phyloP scores from a whole-genome alignment of 2,888 invertebrate species.

The Andrena camellia region DNA sequence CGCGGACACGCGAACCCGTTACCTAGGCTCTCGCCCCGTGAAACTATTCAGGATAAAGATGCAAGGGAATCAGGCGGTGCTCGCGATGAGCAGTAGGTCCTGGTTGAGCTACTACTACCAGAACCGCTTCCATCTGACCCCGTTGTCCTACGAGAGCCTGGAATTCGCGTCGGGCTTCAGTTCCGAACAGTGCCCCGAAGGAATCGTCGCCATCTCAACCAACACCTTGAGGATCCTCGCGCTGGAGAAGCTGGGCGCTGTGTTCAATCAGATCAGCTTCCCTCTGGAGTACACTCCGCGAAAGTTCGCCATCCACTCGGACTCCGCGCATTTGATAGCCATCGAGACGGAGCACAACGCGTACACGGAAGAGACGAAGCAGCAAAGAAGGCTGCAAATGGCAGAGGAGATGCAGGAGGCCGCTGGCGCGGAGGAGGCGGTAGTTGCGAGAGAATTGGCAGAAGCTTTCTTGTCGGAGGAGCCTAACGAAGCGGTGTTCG shows the following conservation, averaged over 20 bases:
- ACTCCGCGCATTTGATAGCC: constrained; percentile 95
- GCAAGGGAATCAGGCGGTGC: constrained; percentile 98
- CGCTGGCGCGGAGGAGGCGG: constrained; percentile 97
- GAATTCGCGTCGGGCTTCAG: constrained; percentile 99
- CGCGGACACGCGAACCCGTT: constrained; percentile 98
- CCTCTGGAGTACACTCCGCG: constrained; percentile 98
- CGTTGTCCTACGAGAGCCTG: constrained; percentile 97
- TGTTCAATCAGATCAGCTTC: constrained; percentile 98
- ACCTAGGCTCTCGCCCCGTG: constrained; percentile 97
- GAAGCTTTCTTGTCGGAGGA: constrained; percentile 98
- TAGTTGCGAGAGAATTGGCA: constrained; percentile 98
- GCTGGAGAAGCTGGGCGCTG: constrained; percentile 98
- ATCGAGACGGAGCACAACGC: constrained; percentile 99
- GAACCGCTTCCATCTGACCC: constrained; percentile 97
- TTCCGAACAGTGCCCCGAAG: constrained; percentile 99
- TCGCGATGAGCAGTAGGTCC: constrained; percentile 98
- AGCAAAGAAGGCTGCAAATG: constrained; percentile 97
- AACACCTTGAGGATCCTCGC: constrained; percentile 99
- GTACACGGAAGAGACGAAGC: constrained; percentile 98
- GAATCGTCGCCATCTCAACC: constrained; percentile 99
- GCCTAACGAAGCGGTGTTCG: constrained; percentile 96
- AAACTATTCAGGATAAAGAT: constrained; percentile 98
- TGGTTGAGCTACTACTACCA: constrained; percentile 99
- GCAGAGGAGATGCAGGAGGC: constrained; percentile 99
- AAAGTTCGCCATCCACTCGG: constrained; percentile 96